phyloP scores from a whole-genome alignment of 2,113 vertebrate species.

The Gambusia holbrooki region DNA sequence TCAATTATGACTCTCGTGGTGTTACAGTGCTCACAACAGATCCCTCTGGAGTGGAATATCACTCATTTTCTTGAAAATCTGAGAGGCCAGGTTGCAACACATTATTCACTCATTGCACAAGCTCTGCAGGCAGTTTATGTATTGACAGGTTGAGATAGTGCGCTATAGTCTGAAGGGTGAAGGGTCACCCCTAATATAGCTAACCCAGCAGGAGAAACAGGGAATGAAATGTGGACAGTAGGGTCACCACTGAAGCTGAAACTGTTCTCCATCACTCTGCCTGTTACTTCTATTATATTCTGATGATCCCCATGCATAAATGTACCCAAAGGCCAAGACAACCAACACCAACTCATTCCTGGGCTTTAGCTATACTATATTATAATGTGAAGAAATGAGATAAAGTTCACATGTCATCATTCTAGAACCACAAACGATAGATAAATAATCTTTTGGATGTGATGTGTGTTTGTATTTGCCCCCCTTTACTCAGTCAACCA shows the following conservation, averaged over 20 bases:
- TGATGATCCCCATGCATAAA: slow-evolving; percentile 61
- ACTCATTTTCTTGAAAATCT: slow-evolving; percentile 43
- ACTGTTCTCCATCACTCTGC: slow-evolving; percentile 55
- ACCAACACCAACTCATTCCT: slow-evolving; percentile 40
- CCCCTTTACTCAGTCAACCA: not conserved
- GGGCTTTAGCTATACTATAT: not conserved
- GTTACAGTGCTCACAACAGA: slow-evolving; percentile 23
- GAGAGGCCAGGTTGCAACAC: slow-evolving; percentile 38
- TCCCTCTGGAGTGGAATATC: slow-evolving; percentile 46
- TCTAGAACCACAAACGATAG: not conserved
- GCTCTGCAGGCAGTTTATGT: slow-evolving; percentile 26
- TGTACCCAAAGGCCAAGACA: slow-evolving; percentile 42
- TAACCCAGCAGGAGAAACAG: slow-evolving; percentile 3
- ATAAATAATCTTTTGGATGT: not conserved
- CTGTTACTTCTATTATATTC: slow-evolving; percentile 54
- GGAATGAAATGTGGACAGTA: slow-evolving; percentile 43
- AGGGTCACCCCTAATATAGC: slow-evolving; percentile 46
- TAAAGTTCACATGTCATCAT: not conserved
- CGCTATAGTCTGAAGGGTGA: slow-evolving; percentile 22
- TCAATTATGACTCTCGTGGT: slow-evolving; percentile 24
- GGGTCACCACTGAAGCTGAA: slow-evolving; percentile 66
- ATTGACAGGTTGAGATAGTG: slow-evolving; percentile 29
- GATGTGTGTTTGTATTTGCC: not conserved
- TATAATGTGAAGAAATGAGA: not conserved
- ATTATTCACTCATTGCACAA: slow-evolving; percentile 34